These are phyloP conservation scores for Gonocerus acuteangulatus DNA, from an alignment of 2,888 invertebrate species.

Conservation along the genomic window DNA sequence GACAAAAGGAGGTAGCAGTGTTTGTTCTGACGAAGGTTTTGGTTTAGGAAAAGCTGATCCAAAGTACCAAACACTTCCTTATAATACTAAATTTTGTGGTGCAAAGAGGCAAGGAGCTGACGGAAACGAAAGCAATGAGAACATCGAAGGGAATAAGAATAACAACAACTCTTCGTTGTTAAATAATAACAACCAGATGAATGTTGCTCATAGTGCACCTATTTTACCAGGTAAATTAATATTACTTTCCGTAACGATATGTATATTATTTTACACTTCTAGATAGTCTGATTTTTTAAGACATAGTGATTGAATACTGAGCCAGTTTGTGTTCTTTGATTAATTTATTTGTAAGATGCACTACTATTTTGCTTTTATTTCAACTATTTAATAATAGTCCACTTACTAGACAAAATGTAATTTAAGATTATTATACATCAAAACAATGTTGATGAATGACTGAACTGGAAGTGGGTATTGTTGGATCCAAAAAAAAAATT, in stretches of 20 bases:
- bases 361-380: no score
- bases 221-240: conserved; percentile 24
- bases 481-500: no score
- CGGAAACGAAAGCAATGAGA: conserved; percentile 33
- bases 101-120: conserved; percentile 29
- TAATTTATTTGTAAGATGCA: no score
- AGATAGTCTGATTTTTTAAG: not conserved
- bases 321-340: no score
- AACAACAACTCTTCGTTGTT: conserved; percentile 39
- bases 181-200: conserved; percentile 38
- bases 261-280: not conserved
- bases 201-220: conserved; percentile 36
- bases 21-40: conserved; percentile 44
- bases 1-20: conserved; percentile 8
- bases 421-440: no score
- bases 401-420: no score
- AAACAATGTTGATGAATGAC: no score
- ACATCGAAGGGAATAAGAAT: conserved; percentile 32
- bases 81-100: conserved; percentile 68
- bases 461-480: no score
- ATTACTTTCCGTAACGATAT: not conserved
- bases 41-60: conserved; percentile 76
- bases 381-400: no score
- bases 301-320: no score
- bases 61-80: conserved; percentile 85